Conservation (phyloP, 1,140 invertebrate species). For the Sarcophaga peregrina region DNA sequence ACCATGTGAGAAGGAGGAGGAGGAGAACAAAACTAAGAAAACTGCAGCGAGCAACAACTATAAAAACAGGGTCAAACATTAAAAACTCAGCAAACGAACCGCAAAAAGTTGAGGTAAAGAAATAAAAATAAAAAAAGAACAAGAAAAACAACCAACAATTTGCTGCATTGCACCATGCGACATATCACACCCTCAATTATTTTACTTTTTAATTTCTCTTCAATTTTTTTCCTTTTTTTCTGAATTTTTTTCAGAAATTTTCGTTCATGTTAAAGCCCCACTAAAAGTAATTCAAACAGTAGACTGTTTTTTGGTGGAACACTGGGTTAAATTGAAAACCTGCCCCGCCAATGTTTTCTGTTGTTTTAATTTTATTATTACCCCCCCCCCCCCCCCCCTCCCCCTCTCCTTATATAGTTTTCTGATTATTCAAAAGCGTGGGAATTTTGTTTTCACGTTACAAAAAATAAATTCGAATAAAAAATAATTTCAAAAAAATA, state of each 20-base stretch:
- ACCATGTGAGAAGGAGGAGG: constrained; percentile 5
- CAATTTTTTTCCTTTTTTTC: too few relatives aligned
- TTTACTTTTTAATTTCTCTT: background rate
- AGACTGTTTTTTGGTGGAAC: too few relatives aligned
- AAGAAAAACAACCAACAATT: constrained; percentile 31
- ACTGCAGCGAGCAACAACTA: constrained; percentile 1
- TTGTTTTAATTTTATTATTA: too few relatives aligned
- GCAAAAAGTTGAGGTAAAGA: constrained; percentile 3
- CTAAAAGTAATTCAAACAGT: too few relatives aligned
- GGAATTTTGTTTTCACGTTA: constrained; percentile 33
- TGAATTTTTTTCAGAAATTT: background rate
- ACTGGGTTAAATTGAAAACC: too few relatives aligned
- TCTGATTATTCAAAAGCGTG: constrained; percentile 12
- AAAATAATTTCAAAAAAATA: background rate
- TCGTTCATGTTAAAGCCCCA: too few relatives aligned
- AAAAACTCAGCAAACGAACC: background rate
- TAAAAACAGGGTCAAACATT: constrained; percentile 17
- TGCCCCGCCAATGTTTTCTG: too few relatives aligned
- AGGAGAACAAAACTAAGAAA: constrained; percentile 26
- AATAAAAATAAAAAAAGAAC: constrained; percentile 17
- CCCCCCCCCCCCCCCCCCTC: background rate
- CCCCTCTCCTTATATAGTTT: background rate
- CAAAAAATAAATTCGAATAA: background rate
- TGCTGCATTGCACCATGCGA: constrained; percentile 40
- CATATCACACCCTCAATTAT: constrained; percentile 31